A percentile compares a stretch with the other conserved stretches of the same genome.
Evolutionary conservation across 2,888 invertebrate species (phyloP).

Genomic region (Drosophila koepferae): DNA sequence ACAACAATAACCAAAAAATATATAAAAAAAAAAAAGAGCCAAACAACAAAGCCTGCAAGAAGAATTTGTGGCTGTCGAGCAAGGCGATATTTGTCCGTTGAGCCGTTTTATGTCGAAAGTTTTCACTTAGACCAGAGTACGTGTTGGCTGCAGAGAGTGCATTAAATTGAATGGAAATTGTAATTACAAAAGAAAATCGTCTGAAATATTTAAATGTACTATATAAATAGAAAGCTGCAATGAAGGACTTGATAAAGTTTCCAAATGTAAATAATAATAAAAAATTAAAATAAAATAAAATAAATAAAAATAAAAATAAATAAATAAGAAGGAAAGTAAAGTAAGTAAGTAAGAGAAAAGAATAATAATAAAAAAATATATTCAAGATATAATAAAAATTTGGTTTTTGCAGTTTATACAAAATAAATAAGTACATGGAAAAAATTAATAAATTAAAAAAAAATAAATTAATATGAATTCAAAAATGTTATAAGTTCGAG

Average conservation of each 20-base stretch:
- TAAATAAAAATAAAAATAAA: no score
- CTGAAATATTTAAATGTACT: slow-evolving; percentile 7
- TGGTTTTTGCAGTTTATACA: no score
- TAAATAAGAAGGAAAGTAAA: no score
- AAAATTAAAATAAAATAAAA: no score
- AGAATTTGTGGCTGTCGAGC: slow-evolving; percentile 14
- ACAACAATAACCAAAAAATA: slow-evolving; percentile 33
- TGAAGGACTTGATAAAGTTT: slow-evolving; percentile 1
- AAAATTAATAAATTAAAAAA: no score
- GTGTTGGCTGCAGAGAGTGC: slow-evolving; percentile 1
- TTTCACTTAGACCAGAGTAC: slow-evolving; percentile 34
- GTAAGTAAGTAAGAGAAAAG: no score
- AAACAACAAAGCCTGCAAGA: slow-evolving; percentile 27
- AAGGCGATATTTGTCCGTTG: slow-evolving; percentile 10
- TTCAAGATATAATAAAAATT: no score
- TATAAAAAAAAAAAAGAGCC: not conserved
- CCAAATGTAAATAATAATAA: no score
- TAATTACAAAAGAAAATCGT: slow-evolving; percentile 36
- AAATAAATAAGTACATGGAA: no score
- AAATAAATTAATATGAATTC: no score
- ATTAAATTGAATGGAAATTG: slow-evolving; percentile 41
- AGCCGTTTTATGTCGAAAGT: slow-evolving; percentile 59
- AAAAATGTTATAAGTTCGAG: no score
- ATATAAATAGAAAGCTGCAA: not conserved
- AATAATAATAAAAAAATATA: no score